These are phyloP conservation scores for Lithophane leautieri DNA, from an alignment of 2,888 invertebrate species.

Conservation along the genomic window DNA sequence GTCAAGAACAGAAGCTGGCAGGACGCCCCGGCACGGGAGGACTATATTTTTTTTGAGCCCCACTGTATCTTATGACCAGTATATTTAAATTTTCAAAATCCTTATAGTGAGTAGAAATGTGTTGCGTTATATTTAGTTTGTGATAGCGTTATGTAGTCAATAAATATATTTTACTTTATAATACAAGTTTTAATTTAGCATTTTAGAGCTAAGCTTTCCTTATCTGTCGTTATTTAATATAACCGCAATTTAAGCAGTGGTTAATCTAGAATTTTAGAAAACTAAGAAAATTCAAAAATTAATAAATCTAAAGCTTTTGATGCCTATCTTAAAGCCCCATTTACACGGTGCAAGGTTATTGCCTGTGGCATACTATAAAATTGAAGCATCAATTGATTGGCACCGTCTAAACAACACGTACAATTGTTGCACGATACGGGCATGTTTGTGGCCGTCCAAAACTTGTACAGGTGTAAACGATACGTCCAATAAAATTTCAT, in stretches of 20 bases:
- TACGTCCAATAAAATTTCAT: too few relatives aligned
- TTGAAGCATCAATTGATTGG: too few relatives aligned
- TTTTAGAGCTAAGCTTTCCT: background rate
- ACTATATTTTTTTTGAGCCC: constrained; percentile 86
- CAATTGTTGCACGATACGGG: too few relatives aligned
- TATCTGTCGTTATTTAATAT: background rate
- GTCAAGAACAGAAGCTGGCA: constrained; percentile 48
- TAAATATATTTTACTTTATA: constrained; percentile 34
- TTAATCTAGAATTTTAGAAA: background rate
- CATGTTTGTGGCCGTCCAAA: too few relatives aligned
- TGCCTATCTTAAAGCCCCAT: background rate
- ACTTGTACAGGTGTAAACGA: too few relatives aligned
- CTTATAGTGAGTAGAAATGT: constrained; percentile 15
- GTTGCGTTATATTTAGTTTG: constrained; percentile 11
- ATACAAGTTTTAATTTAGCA: constrained; percentile 17
- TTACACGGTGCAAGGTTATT: too few relatives aligned
- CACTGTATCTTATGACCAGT: constrained; percentile 74
- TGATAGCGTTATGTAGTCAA: constrained; percentile 30
- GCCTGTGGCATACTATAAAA: too few relatives aligned
- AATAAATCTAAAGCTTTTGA: background rate
- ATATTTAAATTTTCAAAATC: constrained; percentile 73
- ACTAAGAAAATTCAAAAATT: too few relatives aligned
- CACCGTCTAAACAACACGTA: too few relatives aligned
- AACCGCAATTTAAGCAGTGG: background rate
- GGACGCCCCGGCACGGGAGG: constrained; percentile 69